Conservation (phyloP, 2,888 invertebrate genomes). For the Escarpia spicata region DNA sequence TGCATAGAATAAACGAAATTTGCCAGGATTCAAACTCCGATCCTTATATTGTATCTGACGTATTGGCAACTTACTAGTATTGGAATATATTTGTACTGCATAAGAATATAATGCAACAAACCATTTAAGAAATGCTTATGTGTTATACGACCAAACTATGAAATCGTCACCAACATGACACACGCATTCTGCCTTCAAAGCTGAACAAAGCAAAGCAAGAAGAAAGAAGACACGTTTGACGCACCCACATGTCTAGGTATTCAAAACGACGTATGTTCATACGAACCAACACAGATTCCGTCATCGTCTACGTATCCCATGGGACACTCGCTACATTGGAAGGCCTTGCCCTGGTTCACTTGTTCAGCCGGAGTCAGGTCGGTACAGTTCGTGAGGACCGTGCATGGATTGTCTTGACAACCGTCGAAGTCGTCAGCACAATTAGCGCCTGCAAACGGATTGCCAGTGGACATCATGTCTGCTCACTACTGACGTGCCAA, state of each 20-base stretch:
- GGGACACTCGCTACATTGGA: not conserved
- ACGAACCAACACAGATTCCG: constrained; percentile 13
- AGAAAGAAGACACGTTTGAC: no score
- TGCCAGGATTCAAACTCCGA: no score
- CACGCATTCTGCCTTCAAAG: no score
- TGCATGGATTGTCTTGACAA: not conserved
- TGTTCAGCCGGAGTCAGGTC: not conserved
- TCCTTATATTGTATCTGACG: no score
- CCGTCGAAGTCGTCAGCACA: not conserved
- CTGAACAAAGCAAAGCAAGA: no score
- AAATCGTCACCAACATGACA: no score
- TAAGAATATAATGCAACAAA: no score
- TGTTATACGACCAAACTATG: no score
- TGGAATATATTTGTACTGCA: not conserved
- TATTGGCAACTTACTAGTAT: not conserved
- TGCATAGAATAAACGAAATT: no score
- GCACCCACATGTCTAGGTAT: not conserved
- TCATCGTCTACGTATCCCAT: not conserved
- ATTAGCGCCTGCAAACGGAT: not conserved
- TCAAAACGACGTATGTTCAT: not conserved
- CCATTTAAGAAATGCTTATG: no score
- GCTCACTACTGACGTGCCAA: not conserved
- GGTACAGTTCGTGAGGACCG: not conserved
- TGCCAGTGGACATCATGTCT: not conserved
- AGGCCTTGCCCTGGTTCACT: not conserved